Base-by-base conservation (phyloP, 2,113 vertebrate species). In the Muntiacus reevesi region DNA sequence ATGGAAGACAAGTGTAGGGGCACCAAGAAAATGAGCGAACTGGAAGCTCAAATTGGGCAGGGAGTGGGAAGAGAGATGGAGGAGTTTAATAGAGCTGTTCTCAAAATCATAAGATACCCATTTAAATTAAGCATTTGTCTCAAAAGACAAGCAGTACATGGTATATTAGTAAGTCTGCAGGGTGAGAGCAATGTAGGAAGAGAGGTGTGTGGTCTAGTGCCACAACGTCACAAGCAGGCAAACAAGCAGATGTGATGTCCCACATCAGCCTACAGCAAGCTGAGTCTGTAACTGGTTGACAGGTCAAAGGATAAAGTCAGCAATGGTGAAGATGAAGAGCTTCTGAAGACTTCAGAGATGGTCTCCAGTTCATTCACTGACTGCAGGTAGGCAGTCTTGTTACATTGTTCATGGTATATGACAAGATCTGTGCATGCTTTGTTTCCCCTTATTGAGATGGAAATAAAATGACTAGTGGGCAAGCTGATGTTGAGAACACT, bases 51-150 rank as follows among this genome's bases (percentile, higher is more conserved):
- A 43, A 57, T 92, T 82, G 50, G 3, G 30, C 36, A 57, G 74
- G 45, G 5, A 54, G 57, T 74, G n/a, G 11, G 57, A 64, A 79
- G 19, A 23, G 6, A 7, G 54, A 82, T 47, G 47, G 45, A 89
- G 94, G 6, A 27, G 7, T 62, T 83, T 79, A 60, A 94, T 23
- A 64, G 62, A 87, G 83, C 23, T 54, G 33, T 78, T 76, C 62
- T 94, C 81, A 52, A 78, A 90, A 67, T 47, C 23, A 2, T 33
- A 95, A 43, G 36, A 91, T 54, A 52, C 57, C 79, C 50, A 89
- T 76, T 62, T 76, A 93, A 91, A 45, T 57, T 59, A 90, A 87
- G 9, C 57, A 36, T 87, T 79, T 95, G 43, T 92, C 36, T 81
- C 79, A 17, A 87, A 88, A 89, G 55, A 47, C 88, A 71, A 81